A percentile compares a stretch with the other conserved stretches of the same genome.
These are phyloP conservation scores for Caenorhabditis sulstoni DNA, from an alignment of 2,888 invertebrate species.

Conservation along the genomic window DNA sequence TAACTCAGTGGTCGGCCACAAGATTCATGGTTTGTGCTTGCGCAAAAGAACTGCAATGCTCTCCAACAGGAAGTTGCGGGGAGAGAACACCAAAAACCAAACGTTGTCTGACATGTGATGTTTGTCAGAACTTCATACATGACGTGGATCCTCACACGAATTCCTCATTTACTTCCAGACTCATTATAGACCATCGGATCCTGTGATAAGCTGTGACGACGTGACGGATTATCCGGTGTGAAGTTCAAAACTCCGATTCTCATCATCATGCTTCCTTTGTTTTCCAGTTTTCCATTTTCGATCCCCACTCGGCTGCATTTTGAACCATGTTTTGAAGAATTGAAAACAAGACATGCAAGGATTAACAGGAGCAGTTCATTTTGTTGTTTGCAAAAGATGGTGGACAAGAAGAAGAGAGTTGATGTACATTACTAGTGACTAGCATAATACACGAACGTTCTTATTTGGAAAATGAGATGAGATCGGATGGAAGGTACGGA, in stretches of 20 bases:
- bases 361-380: conserved; percentile 60
- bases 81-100: conserved; percentile 43
- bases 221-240: conserved; percentile 7
- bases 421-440: conserved; percentile 45
- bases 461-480: conserved; percentile 30
- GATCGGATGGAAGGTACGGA: conserved; percentile 1
- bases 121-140: conserved; percentile 16
- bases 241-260: background rate
- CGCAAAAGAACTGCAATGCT: conserved; percentile 13
- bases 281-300: too few relatives aligned
- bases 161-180: conserved; percentile 7
- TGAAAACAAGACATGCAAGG: background rate
- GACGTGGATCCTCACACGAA: conserved; percentile 2
- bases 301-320: background rate
- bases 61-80: conserved; percentile 26
- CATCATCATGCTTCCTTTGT: too few relatives aligned
- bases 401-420: conserved; percentile 23
- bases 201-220: background rate
- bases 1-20: conserved; percentile 14
- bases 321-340: background rate
- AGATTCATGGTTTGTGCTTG: conserved; percentile 4
- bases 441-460: conserved; percentile 52
- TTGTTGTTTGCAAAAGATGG: conserved; percentile 16
- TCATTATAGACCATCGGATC: background rate
- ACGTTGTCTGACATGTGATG: conserved; percentile 26